Evolutionary conservation across 92 coral and sea anemone species (phyloP), one percentile per base, ranked within the genome.

Genomic region (Actinostola sp.): DNA sequence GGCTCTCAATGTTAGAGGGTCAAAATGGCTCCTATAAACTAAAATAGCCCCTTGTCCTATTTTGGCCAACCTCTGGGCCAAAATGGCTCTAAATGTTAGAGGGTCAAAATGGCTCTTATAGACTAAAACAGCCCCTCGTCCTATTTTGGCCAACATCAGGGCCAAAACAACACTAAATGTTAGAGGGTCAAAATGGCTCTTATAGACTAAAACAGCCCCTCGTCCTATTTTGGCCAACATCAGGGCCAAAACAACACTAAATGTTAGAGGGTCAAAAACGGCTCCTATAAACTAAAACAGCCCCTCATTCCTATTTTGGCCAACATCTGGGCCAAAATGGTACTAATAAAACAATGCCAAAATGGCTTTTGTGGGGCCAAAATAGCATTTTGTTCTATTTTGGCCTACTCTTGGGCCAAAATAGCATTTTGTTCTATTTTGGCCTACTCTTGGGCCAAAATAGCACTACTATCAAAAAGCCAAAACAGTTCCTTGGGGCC

Each of bases 351-450:
- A 5, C 48, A n/a, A 38, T 2, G 52, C 55, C 71, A 70, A 70
- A 70, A 70, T 19, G 32, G 61, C 73, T 59, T 39, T 39, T 29
- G 9, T 50, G 33, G 63, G 63, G 63, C 63, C 63, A 57, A 57
- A 57, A 57, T 26, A 29, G 62, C 30, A 57, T 27, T 20, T 57
- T 57, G 39, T 62, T 36, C 63, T 50, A 30, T 49, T 75, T 63
- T 75, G 51, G 63, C 64, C 81, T 30, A 19, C 71, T 19, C 11
- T 26, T 26, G 35, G 78, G 29, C 78, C 53, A 72, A 72, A 55
- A 72, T 38, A 45, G 78, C 78, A 34, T 51, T 24, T 8, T 1
- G 26, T 36, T 30, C 26, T 9, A 45, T n/a, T n/a, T 29, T 34
- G 55, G 78, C 78, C 78, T 20, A 25, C 63, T 1, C 2, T 30